Evolutionary conservation across 2,888 invertebrate species (phyloP), one percentile per base, ranked within the genome.

Genomic region (Scaptomyza flava): DNA sequence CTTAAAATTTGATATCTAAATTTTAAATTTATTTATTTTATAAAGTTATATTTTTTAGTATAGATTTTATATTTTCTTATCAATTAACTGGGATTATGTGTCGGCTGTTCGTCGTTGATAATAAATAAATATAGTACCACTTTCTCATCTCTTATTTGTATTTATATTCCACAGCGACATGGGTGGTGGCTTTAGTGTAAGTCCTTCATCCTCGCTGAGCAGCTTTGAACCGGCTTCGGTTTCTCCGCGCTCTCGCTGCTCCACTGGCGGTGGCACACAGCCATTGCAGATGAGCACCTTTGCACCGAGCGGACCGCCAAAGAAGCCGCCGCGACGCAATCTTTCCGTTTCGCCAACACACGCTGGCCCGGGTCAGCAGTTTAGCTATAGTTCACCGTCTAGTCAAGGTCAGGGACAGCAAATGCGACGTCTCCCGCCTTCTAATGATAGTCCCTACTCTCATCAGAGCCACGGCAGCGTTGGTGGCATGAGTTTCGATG

Each of bases 291-390:
- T 89, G 87, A 90, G 80, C 62, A 90, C 84, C 4, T 90, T 90
- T 67, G 89, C 90, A 1, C 88, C 90, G 2, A 96, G 96, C 53
- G 96, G 96, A 59, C 96, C 97, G 59, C 97, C 97, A 48, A 97
- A 97, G 93, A 97, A 97, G 92, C 97, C 97, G 69, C 97, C 97
- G 3, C 93, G 97, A 53, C 93, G 97, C 78, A 97, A 97, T 91
- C 93, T 97, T 59, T 96, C 96, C 12, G 96, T 96, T 67, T 97
- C 97, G 17, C 97, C 97, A 27, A 97, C 96, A 31, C 96, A 97
- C 89, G 91, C 94, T 6, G 89, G 86, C 0, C 91, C 94, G 1
- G 88, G 84, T 2, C 90, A 89, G 58, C 87, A 79, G 43, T 90
- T 90, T 43, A 83, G 82, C 61, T 89, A 88, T 61, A 89, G 81